Evolutionary conservation across 1,140 invertebrate species (phyloP).

Genomic region (Drosophila nannoptera): DNA sequence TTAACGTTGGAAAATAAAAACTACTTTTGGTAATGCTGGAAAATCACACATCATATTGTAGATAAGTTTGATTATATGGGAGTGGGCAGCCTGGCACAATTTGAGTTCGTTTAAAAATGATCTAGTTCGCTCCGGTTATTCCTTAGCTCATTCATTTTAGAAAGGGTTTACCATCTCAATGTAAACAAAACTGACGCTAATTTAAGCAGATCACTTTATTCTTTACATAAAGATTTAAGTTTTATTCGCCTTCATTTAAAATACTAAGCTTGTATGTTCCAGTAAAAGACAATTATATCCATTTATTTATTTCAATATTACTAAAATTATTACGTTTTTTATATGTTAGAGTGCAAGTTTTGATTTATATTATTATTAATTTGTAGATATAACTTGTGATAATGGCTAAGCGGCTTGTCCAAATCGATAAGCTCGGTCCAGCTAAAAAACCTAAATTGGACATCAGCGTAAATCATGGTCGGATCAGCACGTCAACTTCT

Average conservation of each 20-base stretch:
- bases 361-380: not conserved
- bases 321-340: no score
- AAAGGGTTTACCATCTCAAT: not conserved
- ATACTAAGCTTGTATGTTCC: no score
- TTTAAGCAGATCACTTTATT: not conserved
- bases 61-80: no score
- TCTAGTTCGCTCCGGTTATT: not conserved
- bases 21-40: no score
- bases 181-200: not conserved
- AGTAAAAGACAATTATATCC: no score
- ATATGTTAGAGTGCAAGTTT: not conserved
- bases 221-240: not conserved
- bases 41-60: no score
- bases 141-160: not conserved
- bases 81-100: no score
- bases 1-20: no score
- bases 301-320: no score
- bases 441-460: constrained; percentile 68
- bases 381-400: not conserved
- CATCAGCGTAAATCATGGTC: constrained; percentile 44
- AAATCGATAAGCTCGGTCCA: constrained; percentile 53
- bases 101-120: not conserved
- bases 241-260: no score
- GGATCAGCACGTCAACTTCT: constrained; percentile 4
- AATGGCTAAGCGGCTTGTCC: constrained; percentile 62